Conservation (phyloP, 2,113 vertebrate genomes). For the Myotis lucifugus region DNA sequence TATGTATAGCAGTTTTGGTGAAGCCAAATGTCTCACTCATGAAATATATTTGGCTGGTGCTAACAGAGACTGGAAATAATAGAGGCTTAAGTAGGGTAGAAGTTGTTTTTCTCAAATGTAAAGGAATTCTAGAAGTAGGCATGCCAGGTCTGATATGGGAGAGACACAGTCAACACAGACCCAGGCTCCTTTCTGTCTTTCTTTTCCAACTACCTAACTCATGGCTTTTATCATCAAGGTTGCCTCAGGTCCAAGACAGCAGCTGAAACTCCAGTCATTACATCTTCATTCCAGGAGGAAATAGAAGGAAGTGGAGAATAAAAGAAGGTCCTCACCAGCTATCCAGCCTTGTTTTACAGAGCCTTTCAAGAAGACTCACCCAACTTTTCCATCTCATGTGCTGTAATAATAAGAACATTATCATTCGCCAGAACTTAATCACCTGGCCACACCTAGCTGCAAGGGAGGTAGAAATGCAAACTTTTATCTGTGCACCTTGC, state of each 20-base stretch:
- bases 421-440: not conserved
- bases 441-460: not conserved
- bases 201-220: not conserved
- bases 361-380: not conserved
- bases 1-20: not conserved
- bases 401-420: not conserved
- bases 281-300: not conserved
- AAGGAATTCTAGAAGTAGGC: not conserved
- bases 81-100: not conserved
- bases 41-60: not conserved
- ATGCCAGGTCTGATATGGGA: not conserved
- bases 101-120: not conserved
- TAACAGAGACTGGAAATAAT: not conserved
- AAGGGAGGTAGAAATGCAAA: not conserved
- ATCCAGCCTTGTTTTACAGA: not conserved
- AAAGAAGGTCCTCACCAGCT: not conserved
- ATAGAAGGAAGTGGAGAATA: not conserved
- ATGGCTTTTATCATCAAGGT: not conserved
- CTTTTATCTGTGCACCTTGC: not conserved
- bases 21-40: slow-evolving; percentile 21
- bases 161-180: not conserved
- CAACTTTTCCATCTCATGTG: not conserved
- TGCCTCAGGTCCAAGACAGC: not conserved
- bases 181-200: not conserved
- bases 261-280: not conserved